These are phyloP conservation scores for Corythaixoides concolor DNA, from an alignment of 2,113 vertebrate species.

Conservation along the genomic window DNA sequence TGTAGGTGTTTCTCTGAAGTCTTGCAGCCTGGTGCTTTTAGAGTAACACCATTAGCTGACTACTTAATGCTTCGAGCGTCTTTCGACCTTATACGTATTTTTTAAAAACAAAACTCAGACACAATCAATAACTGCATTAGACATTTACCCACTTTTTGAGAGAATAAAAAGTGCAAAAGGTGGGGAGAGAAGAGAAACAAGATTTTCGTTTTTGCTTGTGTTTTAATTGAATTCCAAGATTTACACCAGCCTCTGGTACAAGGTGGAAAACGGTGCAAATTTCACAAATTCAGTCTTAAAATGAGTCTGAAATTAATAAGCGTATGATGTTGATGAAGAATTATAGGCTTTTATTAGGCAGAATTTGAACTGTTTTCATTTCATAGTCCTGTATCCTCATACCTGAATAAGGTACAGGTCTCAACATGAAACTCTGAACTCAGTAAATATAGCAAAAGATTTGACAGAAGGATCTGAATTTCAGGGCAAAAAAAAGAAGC, in stretches of 20 bases:
- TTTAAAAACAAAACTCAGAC: not conserved
- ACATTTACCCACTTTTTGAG: not conserved
- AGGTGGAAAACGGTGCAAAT: not conserved
- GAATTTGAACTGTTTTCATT: not conserved
- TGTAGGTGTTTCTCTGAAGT: not conserved
- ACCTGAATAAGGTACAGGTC: not conserved
- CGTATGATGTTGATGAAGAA: slow-evolving; percentile 18
- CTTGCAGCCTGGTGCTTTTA: not conserved
- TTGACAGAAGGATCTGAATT: slow-evolving; percentile 8
- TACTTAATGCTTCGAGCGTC: not conserved
- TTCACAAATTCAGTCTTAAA: slow-evolving; percentile 13
- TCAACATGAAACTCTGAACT: not conserved
- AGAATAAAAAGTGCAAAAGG: not conserved
- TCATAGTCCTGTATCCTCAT: not conserved
- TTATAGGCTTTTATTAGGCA: slow-evolving; percentile 2
- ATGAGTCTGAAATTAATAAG: slow-evolving; percentile 32
- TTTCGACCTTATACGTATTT: not conserved
- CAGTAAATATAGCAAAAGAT: not conserved
- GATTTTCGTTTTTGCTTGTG: not conserved
- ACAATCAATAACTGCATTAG: not conserved
- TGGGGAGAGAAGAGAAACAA: not conserved
- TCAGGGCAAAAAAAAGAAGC: not conserved
- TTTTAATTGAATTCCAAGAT: slow-evolving; percentile 19
- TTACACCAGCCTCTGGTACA: not conserved
- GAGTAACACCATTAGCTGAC: not conserved